Base-by-base conservation (phyloP, 2,888 invertebrate species). In the Apotomis betuletana region DNA sequence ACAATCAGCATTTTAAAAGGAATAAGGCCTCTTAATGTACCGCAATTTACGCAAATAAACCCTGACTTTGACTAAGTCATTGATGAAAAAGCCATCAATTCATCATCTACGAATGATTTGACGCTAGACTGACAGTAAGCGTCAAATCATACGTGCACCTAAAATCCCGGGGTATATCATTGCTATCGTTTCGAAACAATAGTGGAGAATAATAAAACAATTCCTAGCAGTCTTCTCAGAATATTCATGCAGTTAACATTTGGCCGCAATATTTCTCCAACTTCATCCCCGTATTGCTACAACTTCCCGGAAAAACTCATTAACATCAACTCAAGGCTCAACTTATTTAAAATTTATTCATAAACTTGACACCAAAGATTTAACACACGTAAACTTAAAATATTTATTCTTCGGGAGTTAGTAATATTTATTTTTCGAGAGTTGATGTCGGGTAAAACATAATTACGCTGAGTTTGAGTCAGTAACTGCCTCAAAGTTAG, bases 381-480 rank as follows among this genome's bases (percentile, higher is more conserved):
- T 49, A 67, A 41, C 67, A 49, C 67, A 55, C 67, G 57, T 38
- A 41, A 49, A 49, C 15, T 58, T 49, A 51, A 52, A 44, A 44
- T 58, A 63, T 67, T 62, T 68, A 62, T 62, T 44, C 52, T 15
- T 5, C 67, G 13, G 5, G 15, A 13, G 55, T 49, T 41, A 15
- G 1, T 15, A 15, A 15, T 15, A 15, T 15, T 15, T 15, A 15
- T 15, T 15, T 15, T 15, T 15, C 15, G 15, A 0, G 15, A 15
- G 15, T 15, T 15, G 51, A 63, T 57, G 51, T 58, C 15, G 49
- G 44, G 44, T 5, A 57, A 5, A 71, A 59, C 58, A 72, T 72
- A 68, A 72, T 72, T 63, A 72, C 49, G 36, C 44, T 6, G 57
- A 71, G 67, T 67, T 71, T 58, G 57, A 44, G 62, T 44, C 44